These are phyloP conservation scores for Tethea ocularis DNA, from an alignment of 2,888 invertebrate species.

Conservation along the genomic window DNA sequence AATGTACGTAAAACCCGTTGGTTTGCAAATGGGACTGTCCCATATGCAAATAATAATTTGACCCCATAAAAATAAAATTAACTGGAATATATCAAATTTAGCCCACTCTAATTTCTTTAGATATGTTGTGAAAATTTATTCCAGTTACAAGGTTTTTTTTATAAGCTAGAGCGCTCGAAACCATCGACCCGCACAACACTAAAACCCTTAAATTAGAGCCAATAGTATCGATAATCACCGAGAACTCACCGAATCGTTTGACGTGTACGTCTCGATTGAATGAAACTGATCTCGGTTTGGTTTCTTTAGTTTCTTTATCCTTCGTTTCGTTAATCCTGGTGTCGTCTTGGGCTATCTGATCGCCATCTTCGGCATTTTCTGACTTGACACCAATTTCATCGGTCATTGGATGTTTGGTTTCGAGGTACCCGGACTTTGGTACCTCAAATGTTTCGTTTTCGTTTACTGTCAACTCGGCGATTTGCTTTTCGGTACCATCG, in stretches of 20 bases:
- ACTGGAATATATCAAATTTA: too few relatives aligned
- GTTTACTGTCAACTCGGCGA: conserved; percentile 51
- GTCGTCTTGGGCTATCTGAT: conserved; percentile 61
- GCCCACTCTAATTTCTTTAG: background rate
- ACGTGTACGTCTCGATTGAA: conserved; percentile 96
- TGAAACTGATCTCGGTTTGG: conserved; percentile 88
- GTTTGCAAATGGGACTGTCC: too few relatives aligned
- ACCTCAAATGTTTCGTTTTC: conserved; percentile 54
- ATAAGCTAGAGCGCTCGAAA: background rate
- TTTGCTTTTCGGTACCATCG: conserved; percentile 69
- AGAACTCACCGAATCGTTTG: conserved; percentile 92
- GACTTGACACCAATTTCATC: conserved; percentile 71
- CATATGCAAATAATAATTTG: too few relatives aligned
- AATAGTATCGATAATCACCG: conserved; percentile 29
- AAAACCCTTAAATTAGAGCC: conserved; percentile 6
- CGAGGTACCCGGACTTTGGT: conserved; percentile 68
- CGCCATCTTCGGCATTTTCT: conserved; percentile 71
- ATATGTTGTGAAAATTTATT: too few relatives aligned
- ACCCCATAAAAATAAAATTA: too few relatives aligned
- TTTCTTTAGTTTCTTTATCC: conserved; percentile 67
- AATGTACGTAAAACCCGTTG: too few relatives aligned
- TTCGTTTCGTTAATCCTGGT: conserved; percentile 62
- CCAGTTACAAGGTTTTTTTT: background rate
- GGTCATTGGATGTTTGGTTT: conserved; percentile 62
- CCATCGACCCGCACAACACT: background rate